phyloP scores from a whole-genome alignment of 2,888 invertebrate species.

The Nezara viridula region DNA sequence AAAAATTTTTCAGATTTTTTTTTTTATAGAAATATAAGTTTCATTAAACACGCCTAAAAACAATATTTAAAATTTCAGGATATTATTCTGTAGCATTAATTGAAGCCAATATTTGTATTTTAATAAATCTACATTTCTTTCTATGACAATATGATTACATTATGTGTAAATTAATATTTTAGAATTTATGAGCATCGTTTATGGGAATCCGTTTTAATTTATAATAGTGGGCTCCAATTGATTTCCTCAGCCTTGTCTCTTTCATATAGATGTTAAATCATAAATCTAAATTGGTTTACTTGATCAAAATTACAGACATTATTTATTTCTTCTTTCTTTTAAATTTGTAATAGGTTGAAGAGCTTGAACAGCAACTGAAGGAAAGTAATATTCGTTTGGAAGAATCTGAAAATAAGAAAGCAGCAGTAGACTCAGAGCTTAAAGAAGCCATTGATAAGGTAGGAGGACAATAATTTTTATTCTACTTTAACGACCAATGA shows the following conservation, averaged over 20 bases:
- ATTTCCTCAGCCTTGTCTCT: not conserved
- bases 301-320: not conserved
- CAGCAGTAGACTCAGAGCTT: slow-evolving; percentile 79
- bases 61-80: too few species aligned
- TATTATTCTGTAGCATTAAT: too few species aligned
- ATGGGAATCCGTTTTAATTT: too few species aligned
- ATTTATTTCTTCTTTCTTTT: slow-evolving; percentile 17
- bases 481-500: not conserved
- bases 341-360: slow-evolving; percentile 78
- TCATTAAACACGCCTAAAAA: too few species aligned
- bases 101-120: too few species aligned
- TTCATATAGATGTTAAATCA: not conserved
- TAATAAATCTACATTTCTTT: too few species aligned
- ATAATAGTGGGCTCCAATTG: too few species aligned
- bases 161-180: too few species aligned
- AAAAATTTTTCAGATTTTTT: too few species aligned
- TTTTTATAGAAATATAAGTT: too few species aligned
- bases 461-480: not conserved
- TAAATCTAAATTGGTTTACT: not conserved
- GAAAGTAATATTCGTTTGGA: slow-evolving; percentile 77
- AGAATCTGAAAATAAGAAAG: slow-evolving; percentile 76
- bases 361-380: slow-evolving; percentile 81
- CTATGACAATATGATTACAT: too few species aligned
- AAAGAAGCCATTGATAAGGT: slow-evolving; percentile 82
- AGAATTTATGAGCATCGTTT: too few species aligned